Evolutionary conservation across 2,797 vertebrate species (phyloP).

Genomic region (Pipistrellus kuhlii): DNA sequence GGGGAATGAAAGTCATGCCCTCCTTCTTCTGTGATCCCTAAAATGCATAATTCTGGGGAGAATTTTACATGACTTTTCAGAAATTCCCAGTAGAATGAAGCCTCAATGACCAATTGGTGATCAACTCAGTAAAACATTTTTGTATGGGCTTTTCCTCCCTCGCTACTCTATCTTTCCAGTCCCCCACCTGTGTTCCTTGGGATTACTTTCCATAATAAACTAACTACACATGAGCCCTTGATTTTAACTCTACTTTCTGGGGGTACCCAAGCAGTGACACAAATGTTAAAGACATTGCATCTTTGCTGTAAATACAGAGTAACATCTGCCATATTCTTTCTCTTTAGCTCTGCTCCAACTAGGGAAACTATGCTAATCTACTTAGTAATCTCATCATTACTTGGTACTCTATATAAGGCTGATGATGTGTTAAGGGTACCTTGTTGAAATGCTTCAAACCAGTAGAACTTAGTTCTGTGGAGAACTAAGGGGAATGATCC

Average conservation of each 20-base stretch:
- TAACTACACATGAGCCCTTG: background rate
- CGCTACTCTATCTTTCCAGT: background rate
- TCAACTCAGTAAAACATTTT: background rate
- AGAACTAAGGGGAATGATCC: background rate
- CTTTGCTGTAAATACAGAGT: background rate
- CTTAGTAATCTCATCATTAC: background rate
- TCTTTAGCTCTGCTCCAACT: background rate
- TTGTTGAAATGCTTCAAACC: background rate
- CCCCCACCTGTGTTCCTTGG: background rate
- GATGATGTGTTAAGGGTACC: background rate
- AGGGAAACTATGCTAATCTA: background rate
- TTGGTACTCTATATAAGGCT: background rate
- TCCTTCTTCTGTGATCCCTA: background rate
- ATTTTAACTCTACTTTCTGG: background rate
- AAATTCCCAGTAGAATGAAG: background rate
- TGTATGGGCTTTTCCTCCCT: background rate
- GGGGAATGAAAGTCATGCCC: background rate
- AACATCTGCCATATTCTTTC: background rate
- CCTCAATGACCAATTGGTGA: background rate
- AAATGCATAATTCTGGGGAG: background rate
- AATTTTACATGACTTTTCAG: background rate
- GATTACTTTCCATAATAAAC: background rate
- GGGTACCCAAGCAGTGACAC: background rate
- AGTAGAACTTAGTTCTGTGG: background rate
- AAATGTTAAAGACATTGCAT: background rate